Percentiles rank a stretch among this genome's conserved stretches.
Conservation (phyloP, 1,140 invertebrate genomes). For the Formica exsecta region DNA sequence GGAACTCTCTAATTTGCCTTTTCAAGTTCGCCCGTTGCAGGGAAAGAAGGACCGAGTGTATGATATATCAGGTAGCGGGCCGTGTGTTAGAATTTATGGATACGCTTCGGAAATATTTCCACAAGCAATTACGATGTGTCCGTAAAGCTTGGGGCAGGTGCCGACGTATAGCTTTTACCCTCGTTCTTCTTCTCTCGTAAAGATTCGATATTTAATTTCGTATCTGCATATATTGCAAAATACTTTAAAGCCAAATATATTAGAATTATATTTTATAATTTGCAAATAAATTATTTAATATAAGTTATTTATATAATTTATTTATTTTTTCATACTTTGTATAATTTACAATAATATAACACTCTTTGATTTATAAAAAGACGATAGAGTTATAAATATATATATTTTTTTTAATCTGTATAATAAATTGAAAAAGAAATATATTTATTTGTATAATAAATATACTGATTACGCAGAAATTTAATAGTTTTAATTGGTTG, state of each 20-base stretch:
- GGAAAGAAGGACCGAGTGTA: background rate
- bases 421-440: too few relatives aligned
- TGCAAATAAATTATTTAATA: constrained; percentile 8
- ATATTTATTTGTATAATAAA: background rate
- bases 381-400: too few relatives aligned
- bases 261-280: background rate
- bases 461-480: background rate
- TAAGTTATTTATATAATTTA: too few relatives aligned
- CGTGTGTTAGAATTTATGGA: constrained; percentile 17
- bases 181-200: background rate
- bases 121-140: constrained; percentile 8
- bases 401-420: too few relatives aligned
- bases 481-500: background rate
- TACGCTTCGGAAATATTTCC: constrained; percentile 16
- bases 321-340: too few relatives aligned
- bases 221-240: background rate
- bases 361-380: background rate
- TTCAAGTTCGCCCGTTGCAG: constrained; percentile 39
- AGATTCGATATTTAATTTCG: background rate
- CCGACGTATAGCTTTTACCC: background rate
- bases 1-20: constrained; percentile 59
- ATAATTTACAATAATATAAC: too few relatives aligned
- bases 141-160: background rate
- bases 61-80: constrained; percentile 19
- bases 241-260: background rate